Evolutionary conservation across 2,888 invertebrate genomes (phyloP).

Genomic region (Drosophila peninsularis): DNA sequence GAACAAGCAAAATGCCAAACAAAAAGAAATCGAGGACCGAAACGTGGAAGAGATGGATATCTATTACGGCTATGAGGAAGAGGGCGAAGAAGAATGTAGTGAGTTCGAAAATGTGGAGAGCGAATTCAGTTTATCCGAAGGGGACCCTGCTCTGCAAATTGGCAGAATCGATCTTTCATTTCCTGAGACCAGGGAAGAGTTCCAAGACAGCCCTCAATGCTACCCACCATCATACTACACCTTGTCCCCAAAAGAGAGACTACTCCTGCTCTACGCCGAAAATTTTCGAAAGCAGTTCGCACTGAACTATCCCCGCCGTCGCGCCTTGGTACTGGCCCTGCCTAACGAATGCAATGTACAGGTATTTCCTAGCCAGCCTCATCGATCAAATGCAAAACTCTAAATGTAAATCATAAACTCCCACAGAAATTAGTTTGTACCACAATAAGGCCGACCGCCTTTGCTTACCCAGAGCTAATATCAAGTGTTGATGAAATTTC

Average conservation of each 20-base stretch:
- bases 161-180: constrained; percentile 83
- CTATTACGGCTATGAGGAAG: constrained; percentile 33
- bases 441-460: constrained; percentile 91
- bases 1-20: constrained; percentile 51
- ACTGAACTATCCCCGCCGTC: constrained; percentile 86
- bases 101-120: constrained; percentile 31
- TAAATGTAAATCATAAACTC: no score
- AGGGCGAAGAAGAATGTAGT: constrained; percentile 46
- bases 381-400: not conserved
- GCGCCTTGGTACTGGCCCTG: constrained; percentile 89
- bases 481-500: constrained; percentile 89
- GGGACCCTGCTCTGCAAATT: constrained; percentile 59
- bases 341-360: constrained; percentile 92
- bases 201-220: constrained; percentile 85
- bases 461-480: constrained; percentile 89
- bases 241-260: constrained; percentile 89
- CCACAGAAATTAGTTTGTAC: constrained; percentile 95
- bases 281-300: constrained; percentile 91
- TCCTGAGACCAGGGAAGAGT: constrained; percentile 76
- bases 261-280: constrained; percentile 90
- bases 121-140: constrained; percentile 63
- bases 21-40: constrained; percentile 65
- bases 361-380: constrained; percentile 84
- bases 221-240: constrained; percentile 89
- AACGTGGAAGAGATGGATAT: constrained; percentile 12